A percentile compares a stretch with the other conserved stretches of the same genome.
These are phyloP conservation scores for Symphodus melops DNA, from an alignment of 2,113 vertebrate species.

Conservation along the genomic window DNA sequence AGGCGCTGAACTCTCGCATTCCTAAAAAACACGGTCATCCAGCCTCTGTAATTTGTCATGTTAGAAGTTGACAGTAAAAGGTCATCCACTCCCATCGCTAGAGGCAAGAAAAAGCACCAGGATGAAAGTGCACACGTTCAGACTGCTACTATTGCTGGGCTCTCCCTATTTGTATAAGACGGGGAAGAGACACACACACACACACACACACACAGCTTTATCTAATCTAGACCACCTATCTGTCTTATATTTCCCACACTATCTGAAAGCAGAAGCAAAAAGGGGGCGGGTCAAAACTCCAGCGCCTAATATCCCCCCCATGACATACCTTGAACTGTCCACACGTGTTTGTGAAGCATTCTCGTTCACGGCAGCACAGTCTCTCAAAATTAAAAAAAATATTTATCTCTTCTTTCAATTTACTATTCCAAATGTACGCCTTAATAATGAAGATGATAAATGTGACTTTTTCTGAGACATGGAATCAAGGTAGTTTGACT, in stretches of 20 bases:
- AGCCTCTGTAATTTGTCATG: conserved; percentile 86
- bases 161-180: conserved; percentile 82
- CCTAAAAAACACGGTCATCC: conserved; percentile 86
- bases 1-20: conserved; percentile 86
- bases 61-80: conserved; percentile 87
- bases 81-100: conserved; percentile 86
- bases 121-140: conserved; percentile 84
- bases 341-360: conserved; percentile 30
- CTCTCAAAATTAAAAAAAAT: too few relatives aligned
- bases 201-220: conserved; percentile 71
- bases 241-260: conserved; percentile 70
- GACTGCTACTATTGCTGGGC: conserved; percentile 75
- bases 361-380: too few relatives aligned
- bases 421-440: too few relatives aligned
- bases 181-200: conserved; percentile 52
- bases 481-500: conserved; percentile 66
- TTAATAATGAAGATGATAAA: too few relatives aligned
- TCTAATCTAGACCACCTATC: conserved; percentile 83
- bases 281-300: conserved; percentile 45
- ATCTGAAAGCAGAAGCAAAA: conserved; percentile 57
- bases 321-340: conserved; percentile 31
- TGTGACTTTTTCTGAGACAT: conserved; percentile 15
- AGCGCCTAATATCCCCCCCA: conserved; percentile 43
- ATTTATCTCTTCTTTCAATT: too few relatives aligned
- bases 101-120: conserved; percentile 84